A percentile compares a stretch with the other conserved stretches of the same genome.
Conservation (phyloP, 2,797 vertebrate genomes). For the Platyrinchus mystaceus region DNA sequence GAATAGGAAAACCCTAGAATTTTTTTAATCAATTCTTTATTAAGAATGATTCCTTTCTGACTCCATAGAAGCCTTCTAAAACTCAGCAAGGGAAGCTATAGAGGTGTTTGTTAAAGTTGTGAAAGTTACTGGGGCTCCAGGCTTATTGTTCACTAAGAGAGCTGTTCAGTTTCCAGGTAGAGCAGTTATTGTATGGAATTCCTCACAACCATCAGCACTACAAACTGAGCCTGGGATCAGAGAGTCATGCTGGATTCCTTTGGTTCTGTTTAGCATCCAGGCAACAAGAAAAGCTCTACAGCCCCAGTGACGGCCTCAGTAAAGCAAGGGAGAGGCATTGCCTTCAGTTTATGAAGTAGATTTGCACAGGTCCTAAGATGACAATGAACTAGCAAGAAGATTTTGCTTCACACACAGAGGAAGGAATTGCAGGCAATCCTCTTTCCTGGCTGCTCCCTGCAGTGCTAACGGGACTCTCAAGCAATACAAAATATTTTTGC, state of each 20-base stretch:
- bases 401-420: not conserved
- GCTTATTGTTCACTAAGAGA: not conserved
- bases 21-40: conserved; percentile 3
- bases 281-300: not conserved
- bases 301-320: not conserved
- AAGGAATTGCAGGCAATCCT: not conserved
- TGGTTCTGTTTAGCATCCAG: not conserved
- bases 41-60: not conserved
- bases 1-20: not conserved
- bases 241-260: not conserved
- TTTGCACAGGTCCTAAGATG: not conserved
- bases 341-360: not conserved
- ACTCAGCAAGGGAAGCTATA: not conserved
- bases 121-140: not conserved
- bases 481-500: not conserved
- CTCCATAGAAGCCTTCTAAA: not conserved
- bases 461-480: not conserved
- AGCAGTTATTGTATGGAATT: not conserved
- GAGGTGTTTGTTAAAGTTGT: not conserved
- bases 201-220: not conserved
- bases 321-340: not conserved
- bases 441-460: not conserved
- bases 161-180: not conserved
- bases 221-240: not conserved
- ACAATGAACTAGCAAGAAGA: not conserved